A percentile compares a stretch with the other conserved stretches of the same genome.
These are phyloP conservation scores for Euphydryas editha DNA, from an alignment of 2,888 invertebrate genomes.

Conservation along the genomic window DNA sequence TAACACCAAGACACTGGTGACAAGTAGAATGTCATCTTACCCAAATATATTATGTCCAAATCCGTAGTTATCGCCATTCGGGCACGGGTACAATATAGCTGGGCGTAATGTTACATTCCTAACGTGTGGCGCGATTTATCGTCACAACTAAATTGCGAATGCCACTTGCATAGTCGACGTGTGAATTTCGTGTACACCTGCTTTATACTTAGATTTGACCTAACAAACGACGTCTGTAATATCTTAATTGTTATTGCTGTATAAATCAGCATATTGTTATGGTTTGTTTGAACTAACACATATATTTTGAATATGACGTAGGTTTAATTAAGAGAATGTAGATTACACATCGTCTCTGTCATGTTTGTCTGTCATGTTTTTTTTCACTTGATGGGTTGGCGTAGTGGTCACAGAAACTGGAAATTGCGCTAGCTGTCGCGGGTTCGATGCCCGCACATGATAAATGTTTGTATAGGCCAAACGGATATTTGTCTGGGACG, in stretches of 20 bases:
- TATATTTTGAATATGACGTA: not conserved
- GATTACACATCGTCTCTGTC: not conserved
- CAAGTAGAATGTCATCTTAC: constrained; percentile 19
- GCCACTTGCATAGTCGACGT: constrained; percentile 43
- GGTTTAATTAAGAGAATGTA: not conserved
- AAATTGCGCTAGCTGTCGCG: too few species aligned
- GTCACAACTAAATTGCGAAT: constrained; percentile 57
- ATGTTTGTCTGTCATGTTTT: too few species aligned
- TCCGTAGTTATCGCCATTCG: constrained; percentile 26
- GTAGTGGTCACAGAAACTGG: too few species aligned
- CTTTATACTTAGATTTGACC: constrained; percentile 29
- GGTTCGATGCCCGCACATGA: too few species aligned
- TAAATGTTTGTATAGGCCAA: too few species aligned
- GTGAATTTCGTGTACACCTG: constrained; percentile 40
- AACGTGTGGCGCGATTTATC: constrained; percentile 52
- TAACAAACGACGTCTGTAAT: constrained; percentile 29
- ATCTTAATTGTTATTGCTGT: constrained; percentile 41
- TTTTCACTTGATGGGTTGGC: too few species aligned
- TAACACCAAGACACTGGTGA: constrained; percentile 9
- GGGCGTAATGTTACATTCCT: constrained; percentile 56
- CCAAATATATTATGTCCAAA: constrained; percentile 17
- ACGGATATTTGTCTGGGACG: too few species aligned
- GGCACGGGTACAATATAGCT: constrained; percentile 15
- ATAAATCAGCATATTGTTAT: constrained; percentile 12
- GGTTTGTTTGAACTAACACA: constrained; percentile 1